Evolutionary conservation across 2,797 vertebrate genomes (phyloP), one percentile per base, ranked within the genome.

Genomic region (Rhincodon typus): DNA sequence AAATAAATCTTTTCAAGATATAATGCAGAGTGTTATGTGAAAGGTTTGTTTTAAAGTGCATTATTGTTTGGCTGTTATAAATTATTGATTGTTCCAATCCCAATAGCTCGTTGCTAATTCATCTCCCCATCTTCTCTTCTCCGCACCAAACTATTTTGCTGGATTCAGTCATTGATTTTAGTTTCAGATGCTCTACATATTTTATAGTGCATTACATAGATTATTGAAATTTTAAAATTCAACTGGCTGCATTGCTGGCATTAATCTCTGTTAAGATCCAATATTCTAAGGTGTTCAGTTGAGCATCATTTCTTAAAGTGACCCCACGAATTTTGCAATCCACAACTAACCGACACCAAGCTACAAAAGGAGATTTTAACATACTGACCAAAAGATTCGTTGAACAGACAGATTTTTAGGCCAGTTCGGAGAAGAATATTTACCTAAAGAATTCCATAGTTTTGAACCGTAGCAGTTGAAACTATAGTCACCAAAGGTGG

Each of bases 141-240:
- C 42, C 94, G 77, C 34, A 21, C 46, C 42, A 95, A 72, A 74
- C 69, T 42, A 42, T 95, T 30, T 77, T 53, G 30, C 42, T 34
- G 46, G 27, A 53, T 95, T 77, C 50, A 74, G 34, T 53, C 70
- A 74, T 77, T 94, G 67, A 94, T 70, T 94, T 94, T 94, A 72
- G 94, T 94, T 94, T 94, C 46, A 50, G 69, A 94, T 94, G 67
- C 67, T 94, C 46, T 72, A 94, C 46, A 94, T 94, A 94, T 94
- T 70, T 94, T 94, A 93, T 94, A 74, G 69, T 46, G 69, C 69
- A 94, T 74, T 77, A 93, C 90, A 93, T 42, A 93, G 69, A 72
- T 95, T 95, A 95, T 95, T 50, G 69, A 95, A 74, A 74, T 95
- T 69, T 72, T 95, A 23, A 46, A 95, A 95, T 46, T 50, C 46